These are phyloP conservation scores for Amphipoea oculea DNA, from an alignment of 2,888 invertebrate genomes.

Conservation along the genomic window DNA sequence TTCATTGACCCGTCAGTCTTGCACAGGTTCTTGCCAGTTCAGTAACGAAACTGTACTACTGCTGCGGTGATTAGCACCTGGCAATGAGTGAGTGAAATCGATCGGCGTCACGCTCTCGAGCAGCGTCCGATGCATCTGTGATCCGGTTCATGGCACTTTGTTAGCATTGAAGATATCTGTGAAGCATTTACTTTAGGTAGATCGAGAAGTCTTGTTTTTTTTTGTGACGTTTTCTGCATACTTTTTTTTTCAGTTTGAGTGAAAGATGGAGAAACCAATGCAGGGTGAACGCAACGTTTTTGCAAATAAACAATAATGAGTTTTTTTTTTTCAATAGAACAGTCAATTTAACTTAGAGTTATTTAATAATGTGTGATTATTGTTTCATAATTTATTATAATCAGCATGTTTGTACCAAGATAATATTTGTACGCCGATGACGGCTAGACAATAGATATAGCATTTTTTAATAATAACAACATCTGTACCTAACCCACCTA, in stretches of 20 bases:
- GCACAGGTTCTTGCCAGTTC: slow-evolving; percentile 7
- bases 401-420: no score
- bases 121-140: slow-evolving; percentile 64
- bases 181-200: neutral
- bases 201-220: neutral
- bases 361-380: no score
- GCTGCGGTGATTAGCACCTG: slow-evolving; percentile 38
- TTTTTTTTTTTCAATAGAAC: neutral
- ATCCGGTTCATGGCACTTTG: slow-evolving; percentile 56
- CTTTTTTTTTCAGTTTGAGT: neutral
- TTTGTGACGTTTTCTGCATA: neutral
- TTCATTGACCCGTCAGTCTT: slow-evolving; percentile 34
- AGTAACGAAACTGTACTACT: slow-evolving; percentile 30
- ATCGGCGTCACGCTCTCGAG: slow-evolving; percentile 46
- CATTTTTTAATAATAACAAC: no score
- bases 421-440: no score
- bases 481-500: no score
- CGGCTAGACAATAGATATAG: no score
- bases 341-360: no score
- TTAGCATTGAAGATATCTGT: slow-evolving; percentile 9
- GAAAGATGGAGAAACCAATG: neutral
- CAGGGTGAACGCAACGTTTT: neutral
- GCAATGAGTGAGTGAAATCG: slow-evolving; percentile 62
- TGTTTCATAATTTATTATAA: no score
- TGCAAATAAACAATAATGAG: neutral